Conservation (phyloP, 2,797 vertebrate species). For the Streptopelia turtur region DNA sequence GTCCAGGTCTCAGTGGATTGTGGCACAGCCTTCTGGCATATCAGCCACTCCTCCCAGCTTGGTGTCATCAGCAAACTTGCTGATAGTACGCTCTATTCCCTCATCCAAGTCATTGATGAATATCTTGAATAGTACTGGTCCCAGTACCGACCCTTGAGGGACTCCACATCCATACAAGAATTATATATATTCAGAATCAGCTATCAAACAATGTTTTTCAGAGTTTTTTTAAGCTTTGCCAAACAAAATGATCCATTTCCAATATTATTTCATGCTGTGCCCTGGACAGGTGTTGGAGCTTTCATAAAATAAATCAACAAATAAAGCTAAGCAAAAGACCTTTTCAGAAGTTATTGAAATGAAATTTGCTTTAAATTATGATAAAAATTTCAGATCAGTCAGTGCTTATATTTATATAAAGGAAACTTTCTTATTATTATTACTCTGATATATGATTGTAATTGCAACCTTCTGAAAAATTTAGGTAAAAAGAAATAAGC, state of each 20-base stretch:
- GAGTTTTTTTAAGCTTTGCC: not conserved
- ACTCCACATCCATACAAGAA: not conserved
- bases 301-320: not conserved
- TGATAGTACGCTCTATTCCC: too few relatives aligned
- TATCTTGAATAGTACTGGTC: too few relatives aligned
- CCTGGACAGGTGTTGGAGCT: not conserved
- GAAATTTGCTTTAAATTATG: not conserved
- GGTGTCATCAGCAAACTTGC: too few relatives aligned
- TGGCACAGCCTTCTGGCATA: too few relatives aligned
- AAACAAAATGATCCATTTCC: not conserved
- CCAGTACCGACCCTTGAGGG: too few relatives aligned
- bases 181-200: not conserved
- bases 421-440: too few relatives aligned
- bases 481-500: not conserved
- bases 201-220: not conserved
- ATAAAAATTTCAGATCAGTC: not conserved
- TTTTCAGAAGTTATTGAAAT: not conserved
- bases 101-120: too few relatives aligned
- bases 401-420: not conserved
- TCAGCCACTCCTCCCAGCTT: too few relatives aligned
- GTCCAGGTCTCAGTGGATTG: too few relatives aligned
- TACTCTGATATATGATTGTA: not conserved
- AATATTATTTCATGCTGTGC: not conserved
- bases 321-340: not conserved
- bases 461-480: not conserved